Base-by-base conservation (phyloP, 2,888 invertebrate species). In the Gortyna flavago region DNA sequence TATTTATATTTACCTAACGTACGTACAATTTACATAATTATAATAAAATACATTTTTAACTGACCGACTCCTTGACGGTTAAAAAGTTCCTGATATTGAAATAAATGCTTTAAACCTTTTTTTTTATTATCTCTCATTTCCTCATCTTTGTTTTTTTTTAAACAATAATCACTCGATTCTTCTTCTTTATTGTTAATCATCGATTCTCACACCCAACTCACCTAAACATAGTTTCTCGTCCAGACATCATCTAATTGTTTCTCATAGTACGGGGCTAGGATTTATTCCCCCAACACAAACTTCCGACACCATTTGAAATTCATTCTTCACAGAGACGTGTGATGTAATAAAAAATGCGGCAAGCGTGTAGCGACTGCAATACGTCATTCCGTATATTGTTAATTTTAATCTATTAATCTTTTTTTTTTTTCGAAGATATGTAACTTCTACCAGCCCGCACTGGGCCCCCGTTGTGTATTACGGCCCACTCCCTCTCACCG, bases 231-330 rank as follows among this genome's bases (percentile, higher is more conserved):
- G 5, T 61, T 57, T 64, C 72, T 41, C 72, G 21, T 25, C 16
- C 61, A 70, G 69, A 80, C 76, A 77, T 80, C 54, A 57, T 61
- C 35, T 80, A 79, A 85, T 80, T 85, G 81, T 86, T 82, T 88
- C 73, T 77, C 72, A 41, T 90, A 82, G 95, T 94, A 93, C 38
- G 81, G 80, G 79, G 59, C 72, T 83, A 88, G 92, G 94, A 95
- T 95, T 94, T 94, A 93, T 91, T 94, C 95, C 96, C 96, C 96
- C 92, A 91, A 91, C 91, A 92, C 92, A 96, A 96, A 96, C 96
- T 96, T 96, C 96, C 95, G 93, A 94, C 94, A 94, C 94, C 95
- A 96, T 96, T 96, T 96, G 95, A 96, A 96, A 96, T 96, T 96
- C 96, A 96, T 96, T 96, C 96, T 95, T 96, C 96, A 96, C 89